Evolutionary conservation across 1,140 invertebrate species (phyloP), one percentile per base, ranked within the genome.

Genomic region (Ooceraea biroi): DNA sequence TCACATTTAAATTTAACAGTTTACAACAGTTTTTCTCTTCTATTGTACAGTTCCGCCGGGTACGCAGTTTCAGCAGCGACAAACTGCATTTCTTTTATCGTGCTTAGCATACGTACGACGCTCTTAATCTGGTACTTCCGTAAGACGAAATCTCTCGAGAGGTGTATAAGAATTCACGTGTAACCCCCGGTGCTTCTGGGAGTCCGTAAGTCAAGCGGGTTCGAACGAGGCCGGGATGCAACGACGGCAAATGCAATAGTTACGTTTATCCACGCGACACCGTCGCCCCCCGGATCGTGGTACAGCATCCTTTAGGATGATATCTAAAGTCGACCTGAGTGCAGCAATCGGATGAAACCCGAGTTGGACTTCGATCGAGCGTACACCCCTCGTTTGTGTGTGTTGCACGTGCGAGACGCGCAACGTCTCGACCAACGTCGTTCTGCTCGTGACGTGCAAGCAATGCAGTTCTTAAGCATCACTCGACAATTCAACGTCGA

Each of bases 401-500:
- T 14, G 25, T 46, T n/a, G 41, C 57, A 74, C 65, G 22, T 78
- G 50, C 50, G 68, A 36, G 63, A 69, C 17, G 27, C 27, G 44
- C 58, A 73, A 73, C 78, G 66, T 73, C 68, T 22, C 30, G 17
- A 68, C 68, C 48, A 48, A 78, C 68, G 50, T 19, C 7, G 30
- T 19, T 10, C 14, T 11, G n/a, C 48, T 10, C 72, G 57, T 11
- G 57, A 68, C 22, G 46, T 68, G 74, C 61, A 68, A 55, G 63
- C 74, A 48, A 44, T 78, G 76, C 50, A 69, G 17, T 80, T 80
- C 50, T 77, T 77, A 66, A 80, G 48, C 76, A 27, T 30, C 46
- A 19, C 1, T 30, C 44, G 58, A 27, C 73, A 48, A 36, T 63
- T 63, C 41, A 63, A 30, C 41, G 52, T 14, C 69, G 30, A 10